Evolutionary conservation across 1,140 invertebrate species (phyloP).

Genomic region (Hypsibius dujardini): DNA sequence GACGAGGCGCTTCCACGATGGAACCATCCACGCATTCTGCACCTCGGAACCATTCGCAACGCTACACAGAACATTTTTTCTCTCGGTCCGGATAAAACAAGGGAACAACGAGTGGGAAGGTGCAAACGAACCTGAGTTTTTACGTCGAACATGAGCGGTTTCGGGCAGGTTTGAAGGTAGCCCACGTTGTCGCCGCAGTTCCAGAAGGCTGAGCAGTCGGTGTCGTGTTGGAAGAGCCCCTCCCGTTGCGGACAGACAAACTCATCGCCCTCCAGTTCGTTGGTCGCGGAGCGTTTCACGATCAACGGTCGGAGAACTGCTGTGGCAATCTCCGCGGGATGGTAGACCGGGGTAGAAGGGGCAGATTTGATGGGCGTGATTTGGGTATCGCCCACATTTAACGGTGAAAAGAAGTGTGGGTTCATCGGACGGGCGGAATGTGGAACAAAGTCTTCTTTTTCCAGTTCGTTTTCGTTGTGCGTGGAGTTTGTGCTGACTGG

Average conservation of each 20-base stretch:
- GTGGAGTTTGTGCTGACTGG: too few relatives aligned
- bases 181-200: slow-evolving; percentile 4
- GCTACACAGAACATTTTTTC: slow-evolving; percentile 5
- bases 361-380: too few relatives aligned
- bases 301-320: neutral
- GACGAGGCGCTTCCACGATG: too few relatives aligned
- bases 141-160: neutral
- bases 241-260: neutral
- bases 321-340: too few relatives aligned
- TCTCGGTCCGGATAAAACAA: neutral
- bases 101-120: neutral
- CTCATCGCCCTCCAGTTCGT: neutral
- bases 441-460: too few relatives aligned
- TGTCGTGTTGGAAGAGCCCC: neutral
- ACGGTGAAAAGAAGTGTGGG: too few relatives aligned
- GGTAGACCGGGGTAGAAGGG: too few relatives aligned
- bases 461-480: too few relatives aligned
- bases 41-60: slow-evolving; percentile 10
- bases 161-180: neutral
- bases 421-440: too few relatives aligned
- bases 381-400: too few relatives aligned
- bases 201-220: slow-evolving; percentile 10
- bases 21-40: neutral
- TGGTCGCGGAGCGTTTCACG: neutral
- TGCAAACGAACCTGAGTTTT: neutral